phyloP scores from a whole-genome alignment of 2,888 invertebrate species.

The Pardosa pseudoannulata region DNA sequence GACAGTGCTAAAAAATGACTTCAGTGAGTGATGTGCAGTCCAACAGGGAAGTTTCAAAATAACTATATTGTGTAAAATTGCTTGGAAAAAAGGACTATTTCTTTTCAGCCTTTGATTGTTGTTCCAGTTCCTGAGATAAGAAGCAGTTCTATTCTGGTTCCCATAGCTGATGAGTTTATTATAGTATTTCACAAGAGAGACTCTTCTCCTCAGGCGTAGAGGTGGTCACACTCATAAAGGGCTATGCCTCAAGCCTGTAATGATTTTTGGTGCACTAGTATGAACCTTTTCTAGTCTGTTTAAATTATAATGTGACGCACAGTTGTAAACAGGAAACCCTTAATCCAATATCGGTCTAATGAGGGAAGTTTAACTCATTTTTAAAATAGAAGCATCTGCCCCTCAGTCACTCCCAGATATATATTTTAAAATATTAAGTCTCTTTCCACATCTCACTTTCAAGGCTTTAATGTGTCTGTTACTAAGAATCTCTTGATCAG shows the following conservation, averaged over 20 bases:
- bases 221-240: too few relatives aligned
- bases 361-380: too few relatives aligned
- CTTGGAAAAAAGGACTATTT: background rate
- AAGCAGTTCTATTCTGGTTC: background rate
- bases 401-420: too few relatives aligned
- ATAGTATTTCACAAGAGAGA: conserved; percentile 7
- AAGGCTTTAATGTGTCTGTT: background rate
- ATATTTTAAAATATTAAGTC: too few relatives aligned
- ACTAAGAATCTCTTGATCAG: background rate
- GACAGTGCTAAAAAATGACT: background rate
- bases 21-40: background rate
- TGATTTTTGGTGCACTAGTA: too few relatives aligned
- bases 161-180: background rate
- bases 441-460: conserved; percentile 4
- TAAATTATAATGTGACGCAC: too few relatives aligned
- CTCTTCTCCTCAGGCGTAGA: background rate
- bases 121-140: background rate
- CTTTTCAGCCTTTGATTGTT: background rate
- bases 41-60: background rate
- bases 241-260: too few relatives aligned
- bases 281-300: too few relatives aligned
- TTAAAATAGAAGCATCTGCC: too few relatives aligned
- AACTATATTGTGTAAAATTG: background rate
- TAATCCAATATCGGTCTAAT: too few relatives aligned
- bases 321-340: too few relatives aligned